phyloP scores from a whole-genome alignment of 1,140 invertebrate species.

The Cotesia typhae region DNA sequence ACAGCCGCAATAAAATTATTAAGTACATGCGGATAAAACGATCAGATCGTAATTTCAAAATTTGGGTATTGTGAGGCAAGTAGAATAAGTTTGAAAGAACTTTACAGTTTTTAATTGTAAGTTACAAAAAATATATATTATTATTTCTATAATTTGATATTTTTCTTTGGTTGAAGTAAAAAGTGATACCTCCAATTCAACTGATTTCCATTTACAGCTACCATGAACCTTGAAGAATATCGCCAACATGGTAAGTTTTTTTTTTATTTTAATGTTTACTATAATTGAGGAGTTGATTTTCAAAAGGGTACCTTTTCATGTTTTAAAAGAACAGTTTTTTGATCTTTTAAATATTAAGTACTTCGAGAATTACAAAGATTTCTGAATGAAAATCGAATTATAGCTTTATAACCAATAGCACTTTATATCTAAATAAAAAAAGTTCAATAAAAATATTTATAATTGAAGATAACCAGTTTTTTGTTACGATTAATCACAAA shows the following conservation, averaged over 20 bases:
- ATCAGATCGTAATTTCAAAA: slow-evolving; percentile 61
- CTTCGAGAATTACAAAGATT: too few relatives aligned
- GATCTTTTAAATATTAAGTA: too few relatives aligned
- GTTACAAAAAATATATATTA: background rate
- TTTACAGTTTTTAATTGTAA: background rate
- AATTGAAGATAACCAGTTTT: too few relatives aligned
- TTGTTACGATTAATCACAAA: too few relatives aligned
- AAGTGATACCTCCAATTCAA: slow-evolving; percentile 22
- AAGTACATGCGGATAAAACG: slow-evolving; percentile 58
- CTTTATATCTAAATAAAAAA: too few relatives aligned
- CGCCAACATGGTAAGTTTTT: slow-evolving; percentile 62
- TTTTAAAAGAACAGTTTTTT: too few relatives aligned
- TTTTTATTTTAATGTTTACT: slow-evolving; percentile 4
- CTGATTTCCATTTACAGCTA: slow-evolving; percentile 44
- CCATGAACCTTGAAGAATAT: slow-evolving; percentile 67
- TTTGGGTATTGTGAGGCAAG: slow-evolving; percentile 59
- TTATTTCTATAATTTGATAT: background rate
- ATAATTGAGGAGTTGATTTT: too few relatives aligned
- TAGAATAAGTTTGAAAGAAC: slow-evolving; percentile 4
- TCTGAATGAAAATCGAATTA: too few relatives aligned
- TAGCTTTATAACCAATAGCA: too few relatives aligned
- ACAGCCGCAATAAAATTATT: background rate
- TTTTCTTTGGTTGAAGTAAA: background rate
- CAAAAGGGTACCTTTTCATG: too few relatives aligned
- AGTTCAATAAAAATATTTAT: too few relatives aligned